phyloP scores from a whole-genome alignment of 2,113 vertebrate species.

The Vidua chalybeata region DNA sequence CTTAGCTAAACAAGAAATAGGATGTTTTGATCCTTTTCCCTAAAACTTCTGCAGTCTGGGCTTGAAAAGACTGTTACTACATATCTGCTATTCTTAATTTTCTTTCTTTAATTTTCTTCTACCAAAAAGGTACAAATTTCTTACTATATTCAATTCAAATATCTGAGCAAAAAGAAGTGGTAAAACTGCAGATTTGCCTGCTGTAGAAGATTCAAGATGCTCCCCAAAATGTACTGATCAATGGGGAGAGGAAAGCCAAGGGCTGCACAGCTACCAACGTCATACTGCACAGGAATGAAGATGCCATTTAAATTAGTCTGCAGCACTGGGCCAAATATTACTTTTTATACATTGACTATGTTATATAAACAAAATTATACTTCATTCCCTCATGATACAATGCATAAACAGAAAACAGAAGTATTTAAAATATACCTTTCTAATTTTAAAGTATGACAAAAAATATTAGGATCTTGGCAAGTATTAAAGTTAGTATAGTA shows the following conservation, averaged over 20 bases:
- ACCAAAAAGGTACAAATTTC: background rate
- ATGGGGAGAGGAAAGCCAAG: background rate
- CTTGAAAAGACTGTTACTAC: background rate
- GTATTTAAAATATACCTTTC: background rate
- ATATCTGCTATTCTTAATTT: background rate
- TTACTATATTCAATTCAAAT: background rate
- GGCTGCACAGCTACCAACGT: background rate
- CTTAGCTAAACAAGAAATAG: background rate
- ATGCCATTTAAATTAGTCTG: background rate
- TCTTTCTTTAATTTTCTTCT: background rate
- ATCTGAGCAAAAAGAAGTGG: background rate
- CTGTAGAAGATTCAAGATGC: background rate
- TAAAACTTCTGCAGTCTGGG: background rate
- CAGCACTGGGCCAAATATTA: background rate
- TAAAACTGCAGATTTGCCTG: background rate
- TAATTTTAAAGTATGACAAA: background rate
- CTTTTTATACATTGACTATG: background rate
- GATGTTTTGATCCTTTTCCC: background rate
- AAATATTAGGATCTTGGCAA: background rate
- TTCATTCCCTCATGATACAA: background rate
- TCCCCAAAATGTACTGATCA: accelerated
- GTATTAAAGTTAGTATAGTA: background rate
- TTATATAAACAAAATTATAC: background rate
- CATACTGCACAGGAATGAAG: background rate
- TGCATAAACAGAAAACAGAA: background rate